These are phyloP conservation scores for Gopherus flavomarginatus DNA, from an alignment of 2,113 vertebrate species.

Conservation along the genomic window DNA sequence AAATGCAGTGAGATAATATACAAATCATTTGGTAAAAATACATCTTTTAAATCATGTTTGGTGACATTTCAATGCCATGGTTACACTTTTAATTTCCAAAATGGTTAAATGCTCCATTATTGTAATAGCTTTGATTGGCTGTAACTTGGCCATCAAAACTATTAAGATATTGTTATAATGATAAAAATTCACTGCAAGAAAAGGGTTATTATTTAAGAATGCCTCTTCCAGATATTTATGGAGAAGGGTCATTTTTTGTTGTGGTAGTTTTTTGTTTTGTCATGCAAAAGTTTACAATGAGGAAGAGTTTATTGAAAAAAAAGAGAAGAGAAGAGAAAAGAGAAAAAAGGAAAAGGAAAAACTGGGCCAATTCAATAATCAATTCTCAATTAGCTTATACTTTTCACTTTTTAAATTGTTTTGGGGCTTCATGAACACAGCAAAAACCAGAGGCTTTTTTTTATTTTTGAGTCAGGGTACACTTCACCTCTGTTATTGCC, in stretches of 20 bases:
- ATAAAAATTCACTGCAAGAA: slow-evolving; percentile 49
- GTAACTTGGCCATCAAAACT: slow-evolving; percentile 58
- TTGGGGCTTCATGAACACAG: slow-evolving; percentile 41
- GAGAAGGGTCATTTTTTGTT: not conserved
- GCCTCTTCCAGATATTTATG: slow-evolving; percentile 34
- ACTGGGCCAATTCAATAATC: slow-evolving; percentile 28
- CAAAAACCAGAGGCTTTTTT: not conserved
- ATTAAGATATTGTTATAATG: slow-evolving; percentile 65
- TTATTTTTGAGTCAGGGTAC: not conserved
- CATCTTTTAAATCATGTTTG: slow-evolving; percentile 33
- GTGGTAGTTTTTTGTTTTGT: slow-evolving; percentile 35
- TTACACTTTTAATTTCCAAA: slow-evolving; percentile 69
- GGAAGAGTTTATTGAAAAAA: slow-evolving; percentile 47
- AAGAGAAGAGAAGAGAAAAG: slow-evolving; percentile 2
- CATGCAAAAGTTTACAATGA: slow-evolving; percentile 32
- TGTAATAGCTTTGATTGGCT: slow-evolving; percentile 64
- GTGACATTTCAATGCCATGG: slow-evolving; percentile 64
- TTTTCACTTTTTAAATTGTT: slow-evolving; percentile 50
- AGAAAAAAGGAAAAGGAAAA: not conserved
- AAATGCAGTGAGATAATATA: slow-evolving; percentile 72
- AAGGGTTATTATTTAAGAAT: slow-evolving; percentile 61
- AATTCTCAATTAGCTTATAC: slow-evolving; percentile 27
- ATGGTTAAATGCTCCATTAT: slow-evolving; percentile 68
- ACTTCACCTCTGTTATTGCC: slow-evolving; percentile 26
- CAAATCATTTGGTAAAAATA: slow-evolving; percentile 67